Evolutionary conservation across 2,113 vertebrate genomes (phyloP).

Genomic region (Microtus pennsylvanicus): DNA sequence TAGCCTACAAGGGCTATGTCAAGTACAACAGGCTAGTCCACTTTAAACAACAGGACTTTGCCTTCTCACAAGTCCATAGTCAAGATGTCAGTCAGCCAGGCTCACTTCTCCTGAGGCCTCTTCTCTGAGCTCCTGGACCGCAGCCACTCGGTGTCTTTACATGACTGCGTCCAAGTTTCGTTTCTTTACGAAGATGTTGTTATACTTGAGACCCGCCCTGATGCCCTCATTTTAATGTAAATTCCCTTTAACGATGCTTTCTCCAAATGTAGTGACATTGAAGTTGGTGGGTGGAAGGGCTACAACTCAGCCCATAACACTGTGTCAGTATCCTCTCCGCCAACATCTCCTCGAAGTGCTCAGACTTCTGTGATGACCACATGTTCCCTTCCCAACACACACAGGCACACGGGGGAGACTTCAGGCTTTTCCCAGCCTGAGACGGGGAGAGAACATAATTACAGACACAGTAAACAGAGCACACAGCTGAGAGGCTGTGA

Average conservation of each 20-base stretch:
- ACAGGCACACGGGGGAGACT: neutral
- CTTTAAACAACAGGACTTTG: neutral
- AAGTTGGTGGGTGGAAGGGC: neutral
- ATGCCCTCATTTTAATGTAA: neutral
- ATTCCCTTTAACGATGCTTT: neutral
- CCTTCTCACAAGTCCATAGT: neutral
- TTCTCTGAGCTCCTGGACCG: too few species aligned
- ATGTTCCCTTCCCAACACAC: neutral
- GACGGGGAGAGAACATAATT: neutral
- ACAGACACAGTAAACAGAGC: neutral
- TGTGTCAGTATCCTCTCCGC: neutral
- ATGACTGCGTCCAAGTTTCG: neutral
- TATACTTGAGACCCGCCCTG: neutral
- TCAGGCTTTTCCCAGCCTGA: constrained; percentile 27
- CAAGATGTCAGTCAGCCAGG: neutral
- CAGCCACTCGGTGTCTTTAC: neutral
- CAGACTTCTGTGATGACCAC: neutral
- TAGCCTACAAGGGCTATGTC: neutral
- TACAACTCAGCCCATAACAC: neutral
- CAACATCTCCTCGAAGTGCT: neutral
- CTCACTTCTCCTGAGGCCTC: neutral
- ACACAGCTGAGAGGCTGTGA: neutral
- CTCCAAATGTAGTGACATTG: neutral
- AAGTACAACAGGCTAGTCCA: neutral
- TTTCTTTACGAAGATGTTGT: neutral